A percentile compares a stretch with the other conserved stretches of the same genome.
These are phyloP conservation scores for Scortum barcoo DNA, from an alignment of 2,113 vertebrate species.

Conservation along the genomic window DNA sequence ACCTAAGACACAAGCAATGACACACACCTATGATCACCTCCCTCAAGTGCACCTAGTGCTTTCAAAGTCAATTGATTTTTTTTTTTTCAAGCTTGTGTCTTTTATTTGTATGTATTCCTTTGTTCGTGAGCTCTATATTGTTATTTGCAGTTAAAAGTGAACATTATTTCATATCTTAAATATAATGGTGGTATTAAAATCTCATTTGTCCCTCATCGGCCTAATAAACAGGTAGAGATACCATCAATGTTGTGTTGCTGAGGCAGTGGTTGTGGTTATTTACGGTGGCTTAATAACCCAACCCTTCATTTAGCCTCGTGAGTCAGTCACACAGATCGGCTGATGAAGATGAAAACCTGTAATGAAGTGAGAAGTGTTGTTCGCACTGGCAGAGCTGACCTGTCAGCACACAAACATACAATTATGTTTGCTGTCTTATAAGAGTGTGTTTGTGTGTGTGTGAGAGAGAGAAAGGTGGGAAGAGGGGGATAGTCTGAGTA, in stretches of 20 bases:
- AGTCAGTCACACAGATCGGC: slow-evolving; percentile 42
- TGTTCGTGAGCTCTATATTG: background rate
- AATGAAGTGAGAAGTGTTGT: slow-evolving; percentile 49
- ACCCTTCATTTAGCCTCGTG: slow-evolving; percentile 39
- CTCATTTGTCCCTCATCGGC: background rate
- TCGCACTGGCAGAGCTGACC: slow-evolving; percentile 32
- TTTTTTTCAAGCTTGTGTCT: slow-evolving; percentile 35
- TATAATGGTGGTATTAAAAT: background rate
- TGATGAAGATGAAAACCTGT: slow-evolving; percentile 50
- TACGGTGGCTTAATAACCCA: slow-evolving; percentile 27
- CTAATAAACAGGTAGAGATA: background rate
- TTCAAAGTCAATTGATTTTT: slow-evolving; percentile 74
- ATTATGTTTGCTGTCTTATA: slow-evolving; percentile 22
- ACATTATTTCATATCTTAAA: background rate
- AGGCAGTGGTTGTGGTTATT: slow-evolving; percentile 13
- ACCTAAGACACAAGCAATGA: slow-evolving; percentile 75
- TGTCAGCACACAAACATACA: slow-evolving; percentile 44
- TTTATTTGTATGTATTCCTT: background rate
- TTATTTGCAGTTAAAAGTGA: background rate
- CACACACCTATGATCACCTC: slow-evolving; percentile 64
- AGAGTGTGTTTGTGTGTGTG: background rate
- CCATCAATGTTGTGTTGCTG: slow-evolving; percentile 1
- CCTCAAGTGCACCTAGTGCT: slow-evolving; percentile 39
- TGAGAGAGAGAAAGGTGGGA: slow-evolving; percentile 1
- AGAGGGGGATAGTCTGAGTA: background rate